Percentiles rank a stretch among this genome's conserved stretches.
These are phyloP conservation scores for Mycteria americana DNA, from an alignment of 2,797 vertebrate genomes.

Conservation along the genomic window DNA sequence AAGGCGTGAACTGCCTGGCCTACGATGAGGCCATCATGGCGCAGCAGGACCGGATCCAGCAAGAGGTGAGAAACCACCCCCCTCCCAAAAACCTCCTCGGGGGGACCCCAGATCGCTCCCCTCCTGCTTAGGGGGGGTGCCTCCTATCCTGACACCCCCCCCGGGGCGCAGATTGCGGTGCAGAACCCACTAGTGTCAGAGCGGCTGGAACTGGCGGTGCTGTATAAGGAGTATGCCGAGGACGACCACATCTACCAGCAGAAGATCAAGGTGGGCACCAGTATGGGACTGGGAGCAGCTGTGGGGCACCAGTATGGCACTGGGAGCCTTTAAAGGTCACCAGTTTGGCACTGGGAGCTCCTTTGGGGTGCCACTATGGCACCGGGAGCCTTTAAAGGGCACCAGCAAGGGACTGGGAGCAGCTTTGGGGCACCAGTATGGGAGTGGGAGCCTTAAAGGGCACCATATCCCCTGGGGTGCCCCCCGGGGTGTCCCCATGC, in stretches of 20 bases:
- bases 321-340: not conserved
- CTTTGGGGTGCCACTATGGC: not conserved
- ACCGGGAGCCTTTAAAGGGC: not conserved
- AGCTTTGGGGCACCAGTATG: too few relatives aligned
- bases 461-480: too few relatives aligned
- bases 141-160: not conserved
- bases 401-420: not conserved
- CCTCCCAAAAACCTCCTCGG: not conserved
- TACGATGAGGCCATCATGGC: constrained; percentile 96
- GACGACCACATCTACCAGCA: constrained; percentile 92
- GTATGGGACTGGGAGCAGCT: not conserved
- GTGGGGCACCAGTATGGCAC: not conserved
- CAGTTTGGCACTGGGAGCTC: not conserved
- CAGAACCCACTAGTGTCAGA: constrained; percentile 93
- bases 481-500: not conserved
- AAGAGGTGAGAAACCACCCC: constrained; percentile 76
- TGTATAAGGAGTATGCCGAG: constrained; percentile 88
- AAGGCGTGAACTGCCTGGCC: constrained; percentile 90
- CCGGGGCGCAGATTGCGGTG: constrained; percentile 85
- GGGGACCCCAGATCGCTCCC: not conserved
- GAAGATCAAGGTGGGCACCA: constrained; percentile 87
- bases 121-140: not conserved
- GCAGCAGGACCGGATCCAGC: constrained; percentile 94
- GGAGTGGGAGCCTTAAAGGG: too few relatives aligned
- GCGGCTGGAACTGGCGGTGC: constrained; percentile 86